Base-by-base conservation (phyloP, 2,888 invertebrate species). In the Phortica okadai region DNA sequence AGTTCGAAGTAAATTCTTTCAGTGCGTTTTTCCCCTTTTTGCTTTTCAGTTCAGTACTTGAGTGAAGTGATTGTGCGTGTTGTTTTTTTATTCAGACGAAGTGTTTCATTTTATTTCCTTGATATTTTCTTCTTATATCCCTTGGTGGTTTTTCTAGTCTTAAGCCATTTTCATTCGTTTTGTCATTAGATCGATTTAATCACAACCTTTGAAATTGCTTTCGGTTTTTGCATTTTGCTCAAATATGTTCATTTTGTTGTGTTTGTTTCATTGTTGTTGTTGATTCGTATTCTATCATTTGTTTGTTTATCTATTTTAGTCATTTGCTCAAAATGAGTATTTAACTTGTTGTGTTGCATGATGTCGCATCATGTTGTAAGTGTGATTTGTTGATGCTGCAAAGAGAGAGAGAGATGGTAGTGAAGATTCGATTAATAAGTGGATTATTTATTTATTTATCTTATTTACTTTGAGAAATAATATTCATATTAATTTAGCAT, bases 321-420 rank as follows among this genome's bases (percentile, higher is more conserved):
- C 5, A 25, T 45, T 45, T 8, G 42, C 42, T 73, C 25, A 56
- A 25, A 11, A 14, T 59, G 59, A 14, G 41, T n/a, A 14, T 56
- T 42, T 56, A 16, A 10, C 41, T 14, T 25, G 16, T 25, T 25
- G 62, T 56, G 25, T 62, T 72, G 70, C 21, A 7, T 25, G 64
- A 72, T 72, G 14, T 72, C 33, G 54, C 70, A 70, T 50, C 5
- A 25, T 70, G 14, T 56, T 58, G 25, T 70, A 6, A 25, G 25
- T 45, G 72, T 25, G 50, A 54, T 76, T 75, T 76, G 67, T 64
- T 76, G 56, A 74, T 70, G 25, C 82, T 82, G 81, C 50, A 75
- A 82, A 74, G 66, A 76, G 33, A 76, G 21, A 73, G 1, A 64
- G 14, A 64, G 11, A 62, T 25, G 8, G 8, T 7, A 59, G 14